These are phyloP conservation scores for Boloria euphrosyne DNA, from an alignment of 2,888 invertebrate genomes.

Conservation along the genomic window DNA sequence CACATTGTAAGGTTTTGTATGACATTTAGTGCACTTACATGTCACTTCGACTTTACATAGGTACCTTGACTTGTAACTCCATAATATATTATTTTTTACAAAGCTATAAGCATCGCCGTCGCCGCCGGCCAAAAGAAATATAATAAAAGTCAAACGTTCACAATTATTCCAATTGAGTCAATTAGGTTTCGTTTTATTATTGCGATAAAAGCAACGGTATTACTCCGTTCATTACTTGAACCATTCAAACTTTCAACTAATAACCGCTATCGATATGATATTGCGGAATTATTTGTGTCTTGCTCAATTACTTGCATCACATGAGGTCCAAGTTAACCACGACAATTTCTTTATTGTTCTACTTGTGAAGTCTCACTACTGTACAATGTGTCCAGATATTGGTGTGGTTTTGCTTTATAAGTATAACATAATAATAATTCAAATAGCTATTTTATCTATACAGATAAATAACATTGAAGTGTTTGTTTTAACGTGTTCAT, in stretches of 20 bases:
- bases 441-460: no score
- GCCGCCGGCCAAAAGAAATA: constrained; percentile 13
- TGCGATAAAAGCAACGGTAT: constrained; percentile 29
- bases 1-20: no score
- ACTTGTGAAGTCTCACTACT: constrained; percentile 32
- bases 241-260: constrained; percentile 35
- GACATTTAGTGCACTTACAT: no score
- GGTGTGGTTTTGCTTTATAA: no score
- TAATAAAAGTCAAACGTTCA: constrained; percentile 15
- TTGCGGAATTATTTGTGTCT: constrained; percentile 34
- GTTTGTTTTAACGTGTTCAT: no score
- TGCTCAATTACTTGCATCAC: constrained; percentile 37
- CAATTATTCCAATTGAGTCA: constrained; percentile 30
- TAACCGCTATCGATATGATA: constrained; percentile 31
- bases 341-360: constrained; percentile 40
- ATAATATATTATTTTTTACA: no score
- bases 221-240: constrained; percentile 23
- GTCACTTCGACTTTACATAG: no score
- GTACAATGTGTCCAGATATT: constrained; percentile 3
- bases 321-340: constrained; percentile 31
- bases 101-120: background rate
- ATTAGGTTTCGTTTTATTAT: constrained; percentile 28
- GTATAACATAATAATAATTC: no score
- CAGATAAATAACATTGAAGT: no score
- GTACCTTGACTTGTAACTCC: no score